phyloP scores from a whole-genome alignment of 2,113 vertebrate species.

The Gorsachius goisagi region DNA sequence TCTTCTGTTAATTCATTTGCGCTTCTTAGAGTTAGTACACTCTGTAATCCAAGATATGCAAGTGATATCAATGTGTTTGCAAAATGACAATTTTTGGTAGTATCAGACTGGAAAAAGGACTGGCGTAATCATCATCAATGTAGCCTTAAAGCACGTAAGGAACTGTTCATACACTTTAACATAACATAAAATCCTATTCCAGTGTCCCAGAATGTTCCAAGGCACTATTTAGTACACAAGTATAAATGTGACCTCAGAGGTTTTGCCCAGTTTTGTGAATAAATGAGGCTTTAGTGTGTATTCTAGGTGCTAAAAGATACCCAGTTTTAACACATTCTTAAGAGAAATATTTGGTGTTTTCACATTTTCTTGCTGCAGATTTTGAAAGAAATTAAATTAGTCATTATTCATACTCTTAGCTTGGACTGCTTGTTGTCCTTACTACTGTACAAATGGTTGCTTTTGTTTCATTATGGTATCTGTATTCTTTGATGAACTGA shows the following conservation, averaged over 20 bases:
- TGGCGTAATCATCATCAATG: rapidly evolving
- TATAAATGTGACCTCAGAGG: not conserved
- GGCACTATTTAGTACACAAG: not conserved
- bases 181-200: not conserved
- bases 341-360: not conserved
- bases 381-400: not conserved
- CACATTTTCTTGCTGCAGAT: not conserved
- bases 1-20: not conserved
- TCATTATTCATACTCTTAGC: not conserved
- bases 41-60: not conserved
- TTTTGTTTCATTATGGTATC: conserved; percentile 8
- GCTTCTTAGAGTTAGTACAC: not conserved
- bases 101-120: not conserved
- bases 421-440: not conserved
- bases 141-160: not conserved
- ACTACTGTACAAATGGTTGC: not conserved
- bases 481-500: not conserved
- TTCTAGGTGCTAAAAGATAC: not conserved
- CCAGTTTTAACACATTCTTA: not conserved
- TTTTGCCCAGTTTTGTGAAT: not conserved
- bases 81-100: not conserved
- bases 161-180: not conserved
- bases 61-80: not conserved
- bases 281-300: not conserved
- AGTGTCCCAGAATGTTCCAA: not conserved